A percentile compares a stretch with the other conserved stretches of the same genome.
These are phyloP conservation scores for Drosophila macrospina DNA, from an alignment of 2,888 invertebrate species.

Conservation along the genomic window DNA sequence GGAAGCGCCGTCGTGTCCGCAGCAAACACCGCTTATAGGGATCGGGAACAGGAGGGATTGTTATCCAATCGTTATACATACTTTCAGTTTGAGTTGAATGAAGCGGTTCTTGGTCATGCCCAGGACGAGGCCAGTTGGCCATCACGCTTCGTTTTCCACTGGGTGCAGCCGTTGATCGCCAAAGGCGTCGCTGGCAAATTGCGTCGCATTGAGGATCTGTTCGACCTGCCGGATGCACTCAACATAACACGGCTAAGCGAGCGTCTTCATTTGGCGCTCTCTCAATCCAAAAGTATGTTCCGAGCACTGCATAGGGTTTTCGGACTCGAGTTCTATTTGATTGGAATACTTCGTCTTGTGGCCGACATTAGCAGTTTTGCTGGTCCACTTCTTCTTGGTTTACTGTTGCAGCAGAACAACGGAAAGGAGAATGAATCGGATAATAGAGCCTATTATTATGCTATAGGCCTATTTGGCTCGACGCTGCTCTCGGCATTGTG, in stretches of 20 bases:
- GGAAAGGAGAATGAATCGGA: slow-evolving; percentile 87
- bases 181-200: slow-evolving; percentile 92
- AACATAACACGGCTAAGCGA: slow-evolving; percentile 83
- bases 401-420: slow-evolving; percentile 87
- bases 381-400: slow-evolving; percentile 94
- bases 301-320: slow-evolving; percentile 91
- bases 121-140: slow-evolving; percentile 90
- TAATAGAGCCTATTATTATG: slow-evolving; percentile 87
- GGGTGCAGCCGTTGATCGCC: slow-evolving; percentile 94
- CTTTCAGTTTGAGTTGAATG: slow-evolving; percentile 89
- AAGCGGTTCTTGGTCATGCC: slow-evolving; percentile 91
- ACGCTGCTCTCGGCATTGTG: slow-evolving; percentile 91
- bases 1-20: slow-evolving; percentile 84
- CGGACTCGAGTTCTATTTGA: slow-evolving; percentile 92
- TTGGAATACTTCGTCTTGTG: slow-evolving; percentile 93
- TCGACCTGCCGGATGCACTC: slow-evolving; percentile 89
- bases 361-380: slow-evolving; percentile 94
- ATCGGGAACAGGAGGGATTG: slow-evolving; percentile 87
- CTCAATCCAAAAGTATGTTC: slow-evolving; percentile 86
- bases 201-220: slow-evolving; percentile 91
- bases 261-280: slow-evolving; percentile 83
- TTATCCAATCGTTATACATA: slow-evolving; percentile 87
- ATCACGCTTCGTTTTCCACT: slow-evolving; percentile 92
- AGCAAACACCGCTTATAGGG: slow-evolving; percentile 5
- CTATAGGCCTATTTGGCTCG: slow-evolving; percentile 88